phyloP scores from a whole-genome alignment of 2,797 vertebrate species.

The Denticeps clupeoides region DNA sequence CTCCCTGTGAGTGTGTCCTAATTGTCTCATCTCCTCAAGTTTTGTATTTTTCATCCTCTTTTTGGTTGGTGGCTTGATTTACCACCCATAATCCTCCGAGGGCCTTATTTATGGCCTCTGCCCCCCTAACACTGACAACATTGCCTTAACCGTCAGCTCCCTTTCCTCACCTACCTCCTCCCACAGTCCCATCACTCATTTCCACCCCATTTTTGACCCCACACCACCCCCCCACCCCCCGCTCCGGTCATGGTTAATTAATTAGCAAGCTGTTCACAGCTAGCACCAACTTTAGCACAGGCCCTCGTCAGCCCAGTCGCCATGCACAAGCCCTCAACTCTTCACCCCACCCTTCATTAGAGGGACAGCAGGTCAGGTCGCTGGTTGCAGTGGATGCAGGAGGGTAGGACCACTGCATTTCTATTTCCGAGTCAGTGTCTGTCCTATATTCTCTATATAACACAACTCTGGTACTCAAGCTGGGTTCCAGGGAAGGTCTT shows the following conservation, averaged over 20 bases:
- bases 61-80: conserved; percentile 31
- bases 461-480: not conserved
- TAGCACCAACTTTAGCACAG: conserved; percentile 15
- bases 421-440: not conserved
- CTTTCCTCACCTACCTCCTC: not conserved
- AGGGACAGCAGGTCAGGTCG: not conserved
- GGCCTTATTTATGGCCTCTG: conserved; percentile 26
- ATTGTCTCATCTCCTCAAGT: conserved; percentile 38
- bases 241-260: conserved; percentile 35
- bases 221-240: not conserved
- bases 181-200: not conserved
- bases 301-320: conserved; percentile 2
- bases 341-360: not conserved
- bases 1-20: conserved; percentile 24
- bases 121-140: conserved; percentile 6
- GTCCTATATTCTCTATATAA: conserved; percentile 1
- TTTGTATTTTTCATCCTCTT: conserved; percentile 30
- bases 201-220: conserved; percentile 8
- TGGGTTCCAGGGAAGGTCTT: not conserved
- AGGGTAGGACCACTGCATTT: not conserved
- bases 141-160: not conserved
- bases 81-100: conserved; percentile 22
- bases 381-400: not conserved
- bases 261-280: conserved; percentile 33
- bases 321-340: not conserved